Percentiles rank a stretch among this genome's conserved stretches.
These are phyloP conservation scores for Lucilia sericata DNA, from an alignment of 1,140 invertebrate species.

Conservation along the genomic window DNA sequence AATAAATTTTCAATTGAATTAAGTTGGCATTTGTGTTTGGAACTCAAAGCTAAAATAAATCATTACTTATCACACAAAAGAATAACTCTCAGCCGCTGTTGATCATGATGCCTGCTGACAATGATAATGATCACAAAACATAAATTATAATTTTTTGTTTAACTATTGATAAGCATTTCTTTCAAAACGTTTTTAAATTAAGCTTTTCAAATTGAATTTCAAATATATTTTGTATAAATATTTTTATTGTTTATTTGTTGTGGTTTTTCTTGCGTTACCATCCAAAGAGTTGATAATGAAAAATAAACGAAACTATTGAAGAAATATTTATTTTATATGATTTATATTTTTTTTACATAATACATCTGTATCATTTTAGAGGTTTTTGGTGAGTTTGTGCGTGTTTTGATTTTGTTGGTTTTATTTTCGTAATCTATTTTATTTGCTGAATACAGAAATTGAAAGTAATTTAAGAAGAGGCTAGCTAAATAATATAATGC, in stretches of 20 bases:
- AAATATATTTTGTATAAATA: not conserved
- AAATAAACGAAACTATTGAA: not conserved
- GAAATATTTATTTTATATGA: not conserved
- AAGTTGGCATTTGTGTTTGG: not conserved
- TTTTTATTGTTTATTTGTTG: not conserved
- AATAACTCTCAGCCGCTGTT: too few relatives aligned
- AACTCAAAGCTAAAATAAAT: not conserved
- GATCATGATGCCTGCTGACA: not conserved
- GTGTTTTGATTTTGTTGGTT: not conserved
- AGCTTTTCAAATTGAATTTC: not conserved
- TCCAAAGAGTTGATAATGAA: not conserved
- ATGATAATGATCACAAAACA: not conserved
- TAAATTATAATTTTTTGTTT: not conserved
- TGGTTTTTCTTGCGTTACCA: not conserved
- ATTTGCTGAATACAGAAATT: not conserved
- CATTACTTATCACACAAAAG: not conserved
- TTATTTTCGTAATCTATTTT: not conserved
- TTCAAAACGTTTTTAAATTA: not conserved
- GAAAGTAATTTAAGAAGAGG: slow-evolving; percentile 7
- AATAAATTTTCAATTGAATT: slow-evolving; percentile 15
- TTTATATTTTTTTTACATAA: not conserved
- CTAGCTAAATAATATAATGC: not conserved
- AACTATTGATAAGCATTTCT: not conserved
- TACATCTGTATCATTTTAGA: not conserved
- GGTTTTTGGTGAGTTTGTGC: not conserved